Evolutionary conservation across 2,888 invertebrate genomes (phyloP), one percentile per base, ranked within the genome.

Genomic region (Ectemnius cavifrons): DNA sequence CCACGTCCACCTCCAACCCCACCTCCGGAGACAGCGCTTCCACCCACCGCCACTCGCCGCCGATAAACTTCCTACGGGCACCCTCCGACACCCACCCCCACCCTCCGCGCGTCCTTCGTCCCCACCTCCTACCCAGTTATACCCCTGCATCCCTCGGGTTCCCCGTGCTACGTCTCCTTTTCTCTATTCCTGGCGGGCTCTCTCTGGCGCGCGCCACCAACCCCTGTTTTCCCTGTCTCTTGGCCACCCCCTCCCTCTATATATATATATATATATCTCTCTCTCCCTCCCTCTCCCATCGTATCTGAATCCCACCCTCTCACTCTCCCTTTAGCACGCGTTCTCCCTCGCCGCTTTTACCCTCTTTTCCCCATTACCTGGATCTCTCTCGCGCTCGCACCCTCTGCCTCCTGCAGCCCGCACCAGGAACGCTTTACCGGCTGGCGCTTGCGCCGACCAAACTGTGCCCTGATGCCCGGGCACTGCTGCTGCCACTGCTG

Each of bases 391-490:
- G 46, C 63, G 16, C 52, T 52, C 52, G 5, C 14, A 61, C 73
- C 69, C 80, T 63, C 67, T 65, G 68, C 80, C 79, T 73, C 76
- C 74, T 78, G 80, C 75, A 82, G 82, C 82, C 75, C 78, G 79
- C 80, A 79, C 83, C 81, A 79, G 82, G 79, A 85, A 79, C 77
- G 59, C 67, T 77, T 83, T 78, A 76, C 72, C 71, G 70, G 66
- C 69, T 68, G 72, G 86, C 86, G 87, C 87, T 67, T 84, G 86
- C 86, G 87, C 85, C 79, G 52, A 77, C 71, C 69, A 70, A 74
- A 79, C 75, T 84, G 89, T 89, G 89, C 89, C 89, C 89, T 89
- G 89, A 89, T 89, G 88, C 89, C 89, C 89, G 89, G 89, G 89
- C 89, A 86, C 81, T 77, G 81, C 77, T 75, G 80, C 83, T 77